Base-by-base conservation (phyloP, 2,888 invertebrate genomes). In the Polydrusus cervinus region DNA sequence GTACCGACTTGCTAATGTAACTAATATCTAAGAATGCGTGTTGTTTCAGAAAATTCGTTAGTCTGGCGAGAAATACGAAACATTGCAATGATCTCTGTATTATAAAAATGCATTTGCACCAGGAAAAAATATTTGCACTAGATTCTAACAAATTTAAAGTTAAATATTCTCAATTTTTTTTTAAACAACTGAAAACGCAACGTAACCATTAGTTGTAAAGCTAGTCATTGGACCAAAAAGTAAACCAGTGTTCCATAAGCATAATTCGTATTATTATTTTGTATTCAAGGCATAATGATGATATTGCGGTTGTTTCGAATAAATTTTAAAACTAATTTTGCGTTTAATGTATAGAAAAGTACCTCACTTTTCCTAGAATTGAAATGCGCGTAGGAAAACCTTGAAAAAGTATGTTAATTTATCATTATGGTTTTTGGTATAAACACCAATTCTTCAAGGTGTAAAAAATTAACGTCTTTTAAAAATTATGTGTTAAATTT, bases 161-260 rank as follows among this genome's bases (percentile, higher is more conserved):
- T 60, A 60, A 60, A 18, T 38, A 38, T 38, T 38, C 14, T 38
- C 16, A 16, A 16, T 60, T 38, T 34, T 60, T 60, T 60, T 60
- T 11, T 8, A 14, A 11, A 25, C 18, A 18, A 60, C 18, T 60
- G 16, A 38, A 38, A 60, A 60, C 57, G 57, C 57, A 60, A 60
- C 38, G 57, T 60, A 60, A 60, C 57, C 38, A 60, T 60, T 60
- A 60, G 57, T 60, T 60, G 57, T 60, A 60, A 60, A 38, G 38
- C 57, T 16, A 60, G 57, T 60, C 62, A 62, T 43, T 55, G 53
- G 55, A 68, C 68, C 68, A 68, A 68, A 57, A 68, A 68, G 40
- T 45, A 43, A 67, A 40, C 53, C 67, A 53, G 13, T 25, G 55
- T 68, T 55, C 53, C 53, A 68, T 68, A 68, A 68, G 53, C 68